Evolutionary conservation across 1,140 invertebrate species (phyloP), one percentile per base, ranked within the genome.

Genomic region (Centruroides sculpturatus): DNA sequence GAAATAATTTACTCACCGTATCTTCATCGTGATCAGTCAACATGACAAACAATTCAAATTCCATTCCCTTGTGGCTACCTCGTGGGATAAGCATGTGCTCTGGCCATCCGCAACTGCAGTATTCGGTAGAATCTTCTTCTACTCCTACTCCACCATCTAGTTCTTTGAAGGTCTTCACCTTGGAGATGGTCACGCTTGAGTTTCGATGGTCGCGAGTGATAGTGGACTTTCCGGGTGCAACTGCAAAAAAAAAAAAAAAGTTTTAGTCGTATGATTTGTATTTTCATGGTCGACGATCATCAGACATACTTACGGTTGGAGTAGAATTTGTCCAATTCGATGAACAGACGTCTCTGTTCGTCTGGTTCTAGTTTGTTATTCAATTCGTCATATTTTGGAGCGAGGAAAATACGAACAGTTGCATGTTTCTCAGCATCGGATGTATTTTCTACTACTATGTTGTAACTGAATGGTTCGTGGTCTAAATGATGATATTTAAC

Each of bases 31-130:
- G 85, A 73, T 90, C 82, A 36, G 87, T 85, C 12, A 89, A 76
- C 85, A 90, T 90, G 50, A 83, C 82, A 71, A 89, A 91, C 4
- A 91, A 70, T 58, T 86, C 80, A 69, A 83, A 82, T 0, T 75
- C 72, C 69, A 81, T 81, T 23, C 87, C 88, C 60, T 80, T 77
- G 3, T 77, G 71, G 4, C 72, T 81, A 35, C 89, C 89, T 72
- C 83, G 85, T 0, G 87, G 83, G 35, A 89, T 70, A 2, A 92
- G 76, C 82, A 91, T 82, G 70, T 92, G 86, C 54, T 89, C 81
- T 2, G 89, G 89, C 87, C 87, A 90, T 53, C 88, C 88, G 71
- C 87, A 91, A 47, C 87, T 86, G 72, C 88, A 90, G 51, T 74
- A 70, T 54, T 76, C 61, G 13, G 54, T 59, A 13, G 65, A 71